Base-by-base conservation (phyloP, 2,113 vertebrate species). In the Phoxinus phoxinus region DNA sequence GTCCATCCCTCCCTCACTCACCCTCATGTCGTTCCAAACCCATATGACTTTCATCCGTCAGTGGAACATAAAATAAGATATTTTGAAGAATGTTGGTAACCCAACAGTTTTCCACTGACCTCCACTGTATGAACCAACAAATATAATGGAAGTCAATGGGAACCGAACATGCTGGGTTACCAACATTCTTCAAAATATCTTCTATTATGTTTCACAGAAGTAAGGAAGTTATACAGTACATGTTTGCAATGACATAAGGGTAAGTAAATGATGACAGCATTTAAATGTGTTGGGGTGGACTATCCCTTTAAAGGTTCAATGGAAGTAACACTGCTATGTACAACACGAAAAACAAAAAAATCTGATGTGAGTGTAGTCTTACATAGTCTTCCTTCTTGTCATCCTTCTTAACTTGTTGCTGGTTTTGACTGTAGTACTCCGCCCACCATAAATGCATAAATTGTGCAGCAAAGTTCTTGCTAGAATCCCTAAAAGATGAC, bases 401-500 rank as follows among this genome's bases (percentile, higher is more conserved):
- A 46, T 84, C 4, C 2, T 86, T 84, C 3, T 87, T 35, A 56
- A 91, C 75, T 56, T 94, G 86, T 0, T 93, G 87, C 30, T 92
- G 46, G 23, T 94, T 23, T 30, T 86, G 85, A 23, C 27, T 19
- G 19, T 88, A 91, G 88, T 96, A 95, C 77, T 94, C 94, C 27
- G 80, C 89, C 97, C 97, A 97, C 96, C 96, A 98, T 76, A 93
- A 91, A 30, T 88, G 88, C 15, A 96, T 85, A 87, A 96, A 97
- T 2, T 90, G 17, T 0, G 56, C 92, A 86, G 56, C 92, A 86
- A 92, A 89, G 65, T 69, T 86, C 75, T 37, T 46, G 63, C 63
- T 89, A 15, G 35, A 7, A 71, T 91, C 89, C 32, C 91, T 89
- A 37, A 58, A 65, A 0, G 81, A 69, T 46, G 89, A 25, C 6